Base-by-base conservation (phyloP, 2,113 vertebrate species). In the Aegotheles bennettii region DNA sequence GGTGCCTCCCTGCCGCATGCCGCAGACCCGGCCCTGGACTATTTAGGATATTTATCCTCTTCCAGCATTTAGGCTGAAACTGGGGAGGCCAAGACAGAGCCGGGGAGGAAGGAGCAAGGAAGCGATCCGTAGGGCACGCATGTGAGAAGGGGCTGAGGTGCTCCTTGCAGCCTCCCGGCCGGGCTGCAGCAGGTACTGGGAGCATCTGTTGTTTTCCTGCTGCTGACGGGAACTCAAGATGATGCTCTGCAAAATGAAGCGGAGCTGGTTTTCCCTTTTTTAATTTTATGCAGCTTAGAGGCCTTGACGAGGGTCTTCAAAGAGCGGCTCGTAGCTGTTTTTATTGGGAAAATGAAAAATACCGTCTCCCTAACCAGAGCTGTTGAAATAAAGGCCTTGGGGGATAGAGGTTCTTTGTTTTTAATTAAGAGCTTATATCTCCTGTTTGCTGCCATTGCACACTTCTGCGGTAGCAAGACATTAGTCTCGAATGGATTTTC, bases 351-450 rank as follows among this genome's bases (percentile, higher is more conserved):
- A 91, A 90, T 82, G 57, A 77, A 67, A 93, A 95, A 89, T 85
- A 77, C 7, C 17, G 38, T 84, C 56, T 94, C 68, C 93, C 91
- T 92, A 85, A 89, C 57, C 90, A 95, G 51, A 67, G 64, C 70
- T 76, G 70, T 87, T 92, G 92, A 94, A 93, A 76, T 53, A 71
- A 74, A 93, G 84, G 85, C 78, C 94, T 56, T 92, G 61, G 79
- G 94, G 94, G 94, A 76, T 73, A 43, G 59, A 92, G 91, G 94
- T 94, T 94, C 76, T 87, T 92, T 89, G 95, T 92, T 87, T 87
- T 96, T 95, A 97, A 96, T 95, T 94, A 95, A 96, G 91, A 95
- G 80, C 93, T 83, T 95, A 63, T 92, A 94, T 85, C 94, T 95
- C 94, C 78, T 81, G 81, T 63, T 50, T 8, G 3, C 69, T 71